These are phyloP conservation scores for Nebria salina DNA, from an alignment of 2,888 invertebrate species.

Conservation along the genomic window DNA sequence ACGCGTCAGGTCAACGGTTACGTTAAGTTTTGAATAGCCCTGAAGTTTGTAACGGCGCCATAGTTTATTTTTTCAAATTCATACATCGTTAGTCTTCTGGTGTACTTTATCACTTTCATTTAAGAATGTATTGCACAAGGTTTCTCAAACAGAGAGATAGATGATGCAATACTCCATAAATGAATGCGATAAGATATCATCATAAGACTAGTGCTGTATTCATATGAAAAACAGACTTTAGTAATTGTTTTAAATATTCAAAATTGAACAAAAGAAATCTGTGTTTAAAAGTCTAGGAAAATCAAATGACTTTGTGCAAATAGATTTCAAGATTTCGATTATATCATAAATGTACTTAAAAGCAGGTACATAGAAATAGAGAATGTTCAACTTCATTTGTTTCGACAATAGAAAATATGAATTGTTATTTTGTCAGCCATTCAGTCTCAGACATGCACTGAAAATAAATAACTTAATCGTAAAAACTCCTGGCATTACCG, in stretches of 20 bases:
- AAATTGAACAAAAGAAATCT: not conserved
- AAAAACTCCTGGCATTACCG: not conserved
- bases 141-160: too few species aligned
- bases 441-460: not conserved
- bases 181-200: too few species aligned
- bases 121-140: too few species aligned
- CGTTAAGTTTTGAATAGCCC: not conserved
- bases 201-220: not conserved
- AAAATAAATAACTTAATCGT: not conserved
- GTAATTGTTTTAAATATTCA: too few species aligned
- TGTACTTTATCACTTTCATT: too few species aligned
- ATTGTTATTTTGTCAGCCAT: not conserved
- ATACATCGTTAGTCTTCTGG: too few species aligned
- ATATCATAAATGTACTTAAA: slow-evolving; percentile 20
- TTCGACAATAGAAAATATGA: not conserved
- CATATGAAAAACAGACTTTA: too few species aligned
- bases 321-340: slow-evolving; percentile 7
- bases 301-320: not conserved
- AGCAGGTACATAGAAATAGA: slow-evolving; percentile 17
- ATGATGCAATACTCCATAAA: too few species aligned
- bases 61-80: too few species aligned
- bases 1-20: not conserved
- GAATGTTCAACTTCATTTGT: slow-evolving; percentile 7
- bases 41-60: too few species aligned
- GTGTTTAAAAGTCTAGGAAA: not conserved